Percentiles rank a stretch among this genome's conserved stretches.
These are phyloP conservation scores for Cabera pusaria DNA, from an alignment of 2,888 invertebrate species.

Conservation along the genomic window DNA sequence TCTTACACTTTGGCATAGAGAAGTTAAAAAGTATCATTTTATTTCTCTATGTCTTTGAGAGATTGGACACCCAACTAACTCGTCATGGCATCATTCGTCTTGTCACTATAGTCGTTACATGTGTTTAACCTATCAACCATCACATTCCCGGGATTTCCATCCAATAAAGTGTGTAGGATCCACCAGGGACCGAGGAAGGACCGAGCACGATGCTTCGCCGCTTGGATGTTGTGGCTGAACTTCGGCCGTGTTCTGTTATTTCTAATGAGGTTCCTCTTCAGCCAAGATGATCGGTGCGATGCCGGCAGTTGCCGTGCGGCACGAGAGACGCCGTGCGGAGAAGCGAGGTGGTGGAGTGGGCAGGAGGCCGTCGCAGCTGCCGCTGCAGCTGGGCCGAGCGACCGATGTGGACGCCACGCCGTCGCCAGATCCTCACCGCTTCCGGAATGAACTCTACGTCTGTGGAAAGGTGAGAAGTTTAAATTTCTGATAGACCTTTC, in stretches of 20 bases:
- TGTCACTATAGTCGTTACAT: too few relatives aligned
- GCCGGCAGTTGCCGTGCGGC: constrained; percentile 93
- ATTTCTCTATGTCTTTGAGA: too few relatives aligned
- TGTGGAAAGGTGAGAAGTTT: constrained; percentile 85
- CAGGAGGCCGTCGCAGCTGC: constrained; percentile 86
- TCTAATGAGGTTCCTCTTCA: constrained; percentile 39
- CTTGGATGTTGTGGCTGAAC: constrained; percentile 19
- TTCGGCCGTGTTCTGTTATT: constrained; percentile 11
- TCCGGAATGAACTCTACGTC: constrained; percentile 87
- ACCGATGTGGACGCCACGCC: constrained; percentile 86
- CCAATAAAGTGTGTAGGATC: too few relatives aligned
- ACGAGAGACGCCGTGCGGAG: constrained; percentile 89
- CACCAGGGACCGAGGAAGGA: too few relatives aligned
- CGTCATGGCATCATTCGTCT: too few relatives aligned
- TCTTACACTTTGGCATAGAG: too few relatives aligned
- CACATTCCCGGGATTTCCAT: too few relatives aligned
- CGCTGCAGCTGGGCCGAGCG: constrained; percentile 85
- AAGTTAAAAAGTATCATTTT: too few relatives aligned
- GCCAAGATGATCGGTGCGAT: constrained; percentile 92
- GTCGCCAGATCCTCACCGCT: constrained; percentile 82
- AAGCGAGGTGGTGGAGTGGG: constrained; percentile 83
- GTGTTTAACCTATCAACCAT: too few relatives aligned
- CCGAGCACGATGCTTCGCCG: constrained; percentile 14
- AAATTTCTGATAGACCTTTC: too few relatives aligned
- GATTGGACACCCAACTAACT: too few relatives aligned